Base-by-base conservation (phyloP, 2,797 vertebrate species). In the Enteromius trimaculatus region DNA sequence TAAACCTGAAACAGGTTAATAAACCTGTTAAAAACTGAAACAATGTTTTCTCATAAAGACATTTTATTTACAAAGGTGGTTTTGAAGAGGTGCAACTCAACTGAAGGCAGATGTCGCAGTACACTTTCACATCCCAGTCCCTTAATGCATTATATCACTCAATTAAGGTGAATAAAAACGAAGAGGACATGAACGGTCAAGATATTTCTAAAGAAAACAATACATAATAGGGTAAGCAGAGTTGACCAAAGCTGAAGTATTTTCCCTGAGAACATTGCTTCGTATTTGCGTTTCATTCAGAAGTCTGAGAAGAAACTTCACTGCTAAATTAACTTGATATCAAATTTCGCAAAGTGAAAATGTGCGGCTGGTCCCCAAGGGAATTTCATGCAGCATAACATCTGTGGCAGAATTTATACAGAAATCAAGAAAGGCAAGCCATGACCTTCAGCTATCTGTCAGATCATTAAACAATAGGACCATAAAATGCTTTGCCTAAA, bases 211-310 rank as follows among this genome's bases (percentile, higher is more conserved):
- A 49, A 68, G n/a, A 64, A 49, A 47, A 74, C 0, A 37, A 42
- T 31, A 7, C 39, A 21, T 53, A 75, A 14, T 34, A 82, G 13
- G 29, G 34, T 34, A 72, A 86, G 64, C 44, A 29, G 21, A 64
- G 9, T 37, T 72, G 17, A 60, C 21, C 34, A 71, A 82, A 86
- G 65, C 26, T 75, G 62, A 84, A 86, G 37, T 31, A 79, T 70
- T 69, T 64, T 88, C 87, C 87, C 87, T 88, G 87, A 88, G 85
- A 83, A 83, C 42, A 65, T 51, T 9, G 77, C 16, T 77, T 23
- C 37, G 39, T 39, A 77, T 44, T 77, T 34, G 74, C 10, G 3
- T 47, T 31, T 42, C 11, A 75, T 64, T 75, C 34, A 72, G 39
- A 47, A 53, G 51, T 65, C 29, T 53, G 9, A 82, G 26, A 55